Evolutionary conservation across 1,140 invertebrate genomes (phyloP).

Genomic region (Lordiphosa stackelbergi): DNA sequence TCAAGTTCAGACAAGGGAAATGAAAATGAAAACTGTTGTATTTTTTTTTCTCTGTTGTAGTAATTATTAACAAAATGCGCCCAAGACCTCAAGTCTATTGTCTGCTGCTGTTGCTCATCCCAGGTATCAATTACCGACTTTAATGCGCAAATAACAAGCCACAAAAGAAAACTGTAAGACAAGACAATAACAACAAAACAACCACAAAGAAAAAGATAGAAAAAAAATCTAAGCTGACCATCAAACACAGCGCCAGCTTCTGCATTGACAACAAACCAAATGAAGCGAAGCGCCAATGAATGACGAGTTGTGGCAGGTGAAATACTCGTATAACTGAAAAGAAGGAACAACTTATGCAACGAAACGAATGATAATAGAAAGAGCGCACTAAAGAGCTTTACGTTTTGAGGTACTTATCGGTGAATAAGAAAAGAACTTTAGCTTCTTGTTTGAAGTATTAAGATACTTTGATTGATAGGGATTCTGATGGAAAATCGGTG

Average conservation of each 20-base stretch:
- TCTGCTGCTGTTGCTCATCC: slow-evolving; percentile 19
- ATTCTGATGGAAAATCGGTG: not conserved
- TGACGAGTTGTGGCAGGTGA: slow-evolving; percentile 39
- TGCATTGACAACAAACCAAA: slow-evolving; percentile 28
- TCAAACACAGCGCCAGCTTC: slow-evolving; percentile 10
- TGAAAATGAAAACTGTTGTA: slow-evolving; percentile 59
- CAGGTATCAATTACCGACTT: slow-evolving; percentile 70
- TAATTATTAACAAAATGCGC: slow-evolving; percentile 58
- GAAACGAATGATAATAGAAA: slow-evolving; percentile 11
- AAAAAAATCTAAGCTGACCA: slow-evolving; percentile 22
- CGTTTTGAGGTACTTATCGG: slow-evolving; percentile 28
- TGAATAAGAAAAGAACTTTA: not conserved
- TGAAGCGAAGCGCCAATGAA: slow-evolving; percentile 37
- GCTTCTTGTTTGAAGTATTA: not conserved
- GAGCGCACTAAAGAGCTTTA: slow-evolving; percentile 15
- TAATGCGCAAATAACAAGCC: slow-evolving; percentile 70
- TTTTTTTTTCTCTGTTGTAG: too few relatives aligned
- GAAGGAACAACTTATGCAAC: slow-evolving; percentile 12
- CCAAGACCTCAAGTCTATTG: slow-evolving; percentile 40
- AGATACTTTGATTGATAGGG: slow-evolving; percentile 4
- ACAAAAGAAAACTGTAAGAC: slow-evolving; percentile 34
- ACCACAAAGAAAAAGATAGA: not conserved
- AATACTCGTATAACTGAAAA: slow-evolving; percentile 3
- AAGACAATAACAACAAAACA: slow-evolving; percentile 26
- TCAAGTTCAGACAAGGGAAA: slow-evolving; percentile 61